A percentile compares a stretch with the other conserved stretches of the same genome.
phyloP scores from a whole-genome alignment of 2,797 vertebrate genomes.

The Sebastolobus altivelis region DNA sequence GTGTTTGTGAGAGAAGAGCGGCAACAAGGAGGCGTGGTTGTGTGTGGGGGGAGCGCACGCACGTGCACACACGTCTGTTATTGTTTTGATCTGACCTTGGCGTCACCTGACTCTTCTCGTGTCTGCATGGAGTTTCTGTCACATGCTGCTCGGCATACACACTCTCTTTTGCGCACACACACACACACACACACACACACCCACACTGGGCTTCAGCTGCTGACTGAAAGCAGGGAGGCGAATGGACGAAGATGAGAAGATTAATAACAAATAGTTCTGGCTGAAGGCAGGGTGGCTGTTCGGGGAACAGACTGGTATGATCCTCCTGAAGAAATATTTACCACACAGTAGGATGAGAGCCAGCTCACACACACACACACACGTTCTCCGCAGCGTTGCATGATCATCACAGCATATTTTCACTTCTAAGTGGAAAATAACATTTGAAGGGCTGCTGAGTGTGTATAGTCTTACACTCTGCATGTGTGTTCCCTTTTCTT shows the following conservation, averaged over 20 bases:
- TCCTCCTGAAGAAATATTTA: conserved; percentile 72
- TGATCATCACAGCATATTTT: conserved; percentile 58
- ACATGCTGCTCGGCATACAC: conserved; percentile 58
- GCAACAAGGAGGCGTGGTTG: conserved; percentile 6
- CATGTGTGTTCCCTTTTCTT: conserved; percentile 31
- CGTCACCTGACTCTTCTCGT: conserved; percentile 69
- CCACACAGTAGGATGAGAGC: conserved; percentile 49
- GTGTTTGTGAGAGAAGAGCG: conserved; percentile 53
- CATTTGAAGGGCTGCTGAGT: conserved; percentile 20
- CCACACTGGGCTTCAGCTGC: conserved; percentile 55
- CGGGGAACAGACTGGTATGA: conserved; percentile 64
- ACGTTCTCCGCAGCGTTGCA: conserved; percentile 36
- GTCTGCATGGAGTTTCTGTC: conserved; percentile 53
- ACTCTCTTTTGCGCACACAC: conserved; percentile 25
- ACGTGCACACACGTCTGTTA: conserved; percentile 54
- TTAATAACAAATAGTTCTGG: conserved; percentile 76
- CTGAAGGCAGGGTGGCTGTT: conserved; percentile 62
- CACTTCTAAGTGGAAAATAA: conserved; percentile 63
- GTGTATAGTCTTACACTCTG: conserved; percentile 39
- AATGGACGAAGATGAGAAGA: conserved; percentile 59
- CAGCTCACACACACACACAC: conserved; percentile 29
- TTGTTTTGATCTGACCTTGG: conserved; percentile 73
- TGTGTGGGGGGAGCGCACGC: background rate
- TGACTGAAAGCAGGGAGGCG: conserved; percentile 53
- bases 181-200: conserved; percentile 31